Conservation (phyloP, 2,888 invertebrate species). For the Rhimphoctona megacephalus region DNA sequence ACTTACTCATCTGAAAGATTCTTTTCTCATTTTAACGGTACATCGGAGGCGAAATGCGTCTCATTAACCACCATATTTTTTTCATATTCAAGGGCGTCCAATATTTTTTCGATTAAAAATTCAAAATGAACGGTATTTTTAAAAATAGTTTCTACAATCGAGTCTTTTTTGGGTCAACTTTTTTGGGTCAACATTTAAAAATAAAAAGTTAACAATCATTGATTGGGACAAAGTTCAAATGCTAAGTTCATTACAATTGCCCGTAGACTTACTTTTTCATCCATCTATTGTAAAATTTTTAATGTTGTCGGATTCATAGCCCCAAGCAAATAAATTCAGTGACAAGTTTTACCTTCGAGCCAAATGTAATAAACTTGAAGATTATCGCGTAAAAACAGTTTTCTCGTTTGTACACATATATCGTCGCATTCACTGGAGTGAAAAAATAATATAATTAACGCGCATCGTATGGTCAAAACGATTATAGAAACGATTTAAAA, state of each 20-base stretch:
- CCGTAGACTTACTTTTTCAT: not conserved
- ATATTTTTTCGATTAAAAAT: not conserved
- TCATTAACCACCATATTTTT: not conserved
- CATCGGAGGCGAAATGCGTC: not conserved
- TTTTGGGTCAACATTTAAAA: not conserved
- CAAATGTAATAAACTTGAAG: not conserved
- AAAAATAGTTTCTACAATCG: constrained; percentile 3
- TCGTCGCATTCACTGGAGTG: not conserved
- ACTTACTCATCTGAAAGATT: constrained; percentile 2
- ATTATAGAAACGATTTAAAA: constrained; percentile 15
- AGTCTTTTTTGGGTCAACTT: not conserved
- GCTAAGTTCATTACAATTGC: not conserved
- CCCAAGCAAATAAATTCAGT: not conserved
- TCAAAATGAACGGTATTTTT: not conserved
- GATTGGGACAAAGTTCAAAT: not conserved
- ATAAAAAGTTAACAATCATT: not conserved
- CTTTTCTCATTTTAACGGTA: not conserved
- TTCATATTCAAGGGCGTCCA: not conserved
- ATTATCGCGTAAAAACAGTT: not conserved
- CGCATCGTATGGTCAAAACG: not conserved
- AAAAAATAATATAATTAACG: not conserved
- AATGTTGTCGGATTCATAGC: not conserved
- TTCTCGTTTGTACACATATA: not conserved
- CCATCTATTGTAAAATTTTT: not conserved
- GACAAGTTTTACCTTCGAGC: not conserved